phyloP scores from a whole-genome alignment of 2,113 vertebrate genomes.

The Tragelaphus scriptus region DNA sequence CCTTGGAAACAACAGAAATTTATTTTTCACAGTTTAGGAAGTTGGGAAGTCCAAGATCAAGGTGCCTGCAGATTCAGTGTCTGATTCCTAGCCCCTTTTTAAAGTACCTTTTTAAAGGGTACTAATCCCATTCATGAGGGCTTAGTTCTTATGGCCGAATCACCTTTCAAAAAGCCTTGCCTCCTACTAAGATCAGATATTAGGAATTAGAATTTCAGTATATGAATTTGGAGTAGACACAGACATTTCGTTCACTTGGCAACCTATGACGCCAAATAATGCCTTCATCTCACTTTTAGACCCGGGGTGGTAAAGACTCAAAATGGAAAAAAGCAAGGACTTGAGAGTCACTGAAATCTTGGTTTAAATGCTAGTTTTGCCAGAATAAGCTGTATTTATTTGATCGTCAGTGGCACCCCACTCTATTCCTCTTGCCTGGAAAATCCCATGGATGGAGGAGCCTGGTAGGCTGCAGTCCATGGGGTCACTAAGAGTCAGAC shows the following conservation, averaged over 20 bases:
- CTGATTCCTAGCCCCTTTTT: not conserved
- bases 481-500: no score
- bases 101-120: not conserved
- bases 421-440: no score
- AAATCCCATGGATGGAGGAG: no score
- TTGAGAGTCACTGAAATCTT: not conserved
- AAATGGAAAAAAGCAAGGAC: not conserved
- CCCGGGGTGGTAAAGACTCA: no score
- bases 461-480: no score
- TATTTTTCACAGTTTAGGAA: not conserved
- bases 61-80: not conserved
- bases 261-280: not conserved
- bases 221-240: not conserved
- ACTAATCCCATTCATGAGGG: not conserved
- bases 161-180: not conserved
- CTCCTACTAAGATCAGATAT: not conserved
- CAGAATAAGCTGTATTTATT: not conserved
- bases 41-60: not conserved
- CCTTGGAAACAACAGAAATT: not conserved
- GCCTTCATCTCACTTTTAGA: not conserved
- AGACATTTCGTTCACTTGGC: not conserved
- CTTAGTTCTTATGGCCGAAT: not conserved
- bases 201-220: not conserved
- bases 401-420: not conserved
- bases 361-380: not conserved